phyloP scores from a whole-genome alignment of 2,888 invertebrate species.

The Drosophila macrospina region DNA sequence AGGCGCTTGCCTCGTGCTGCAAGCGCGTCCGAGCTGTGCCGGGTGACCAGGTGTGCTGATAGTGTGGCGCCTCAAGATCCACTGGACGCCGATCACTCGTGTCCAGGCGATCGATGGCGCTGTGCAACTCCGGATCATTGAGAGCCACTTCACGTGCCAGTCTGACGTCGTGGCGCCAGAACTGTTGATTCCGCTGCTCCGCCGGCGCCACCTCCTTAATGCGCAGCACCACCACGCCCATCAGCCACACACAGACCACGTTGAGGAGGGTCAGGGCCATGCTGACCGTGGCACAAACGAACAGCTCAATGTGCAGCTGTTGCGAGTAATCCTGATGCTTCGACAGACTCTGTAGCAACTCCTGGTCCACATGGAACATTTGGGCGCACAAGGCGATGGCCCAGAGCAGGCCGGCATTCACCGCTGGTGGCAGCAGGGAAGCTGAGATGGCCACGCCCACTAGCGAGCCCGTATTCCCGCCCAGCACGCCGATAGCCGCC shows the following conservation, averaged over 20 bases:
- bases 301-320: constrained; percentile 87
- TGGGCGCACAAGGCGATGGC: constrained; percentile 87
- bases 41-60: constrained; percentile 79
- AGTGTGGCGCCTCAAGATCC: constrained; percentile 40
- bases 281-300: constrained; percentile 89
- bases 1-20: background rate
- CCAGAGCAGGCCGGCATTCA: constrained; percentile 90
- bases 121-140: constrained; percentile 82
- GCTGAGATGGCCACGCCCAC: constrained; percentile 93
- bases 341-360: constrained; percentile 76
- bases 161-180: constrained; percentile 88
- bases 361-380: constrained; percentile 84
- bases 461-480: constrained; percentile 90
- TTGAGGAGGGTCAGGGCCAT: constrained; percentile 90
- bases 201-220: constrained; percentile 88
- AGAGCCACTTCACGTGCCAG: constrained; percentile 87
- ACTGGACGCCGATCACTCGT: constrained; percentile 67
- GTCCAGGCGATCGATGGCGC: constrained; percentile 68
- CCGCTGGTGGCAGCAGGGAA: constrained; percentile 91
- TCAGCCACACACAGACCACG: constrained; percentile 89
- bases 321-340: constrained; percentile 86
- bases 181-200: constrained; percentile 85
- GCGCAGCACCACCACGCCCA: constrained; percentile 90
- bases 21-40: constrained; percentile 13
- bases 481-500: constrained; percentile 90